phyloP scores from a whole-genome alignment of 2,797 vertebrate species.

The Chromis chromis region DNA sequence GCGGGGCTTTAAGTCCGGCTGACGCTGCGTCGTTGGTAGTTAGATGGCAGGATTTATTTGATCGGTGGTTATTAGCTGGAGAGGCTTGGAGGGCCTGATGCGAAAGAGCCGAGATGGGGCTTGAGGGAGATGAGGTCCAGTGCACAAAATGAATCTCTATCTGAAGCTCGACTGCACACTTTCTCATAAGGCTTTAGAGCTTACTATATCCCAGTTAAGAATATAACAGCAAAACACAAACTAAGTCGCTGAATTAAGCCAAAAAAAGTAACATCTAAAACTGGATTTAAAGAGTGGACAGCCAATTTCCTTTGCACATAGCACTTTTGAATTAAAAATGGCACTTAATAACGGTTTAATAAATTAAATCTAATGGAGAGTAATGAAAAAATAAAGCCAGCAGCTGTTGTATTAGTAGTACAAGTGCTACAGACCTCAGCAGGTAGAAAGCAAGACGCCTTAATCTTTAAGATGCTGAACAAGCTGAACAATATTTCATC shows the following conservation, averaged over 20 bases:
- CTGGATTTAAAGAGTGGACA: neutral
- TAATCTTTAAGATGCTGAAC: neutral
- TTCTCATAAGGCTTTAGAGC: neutral
- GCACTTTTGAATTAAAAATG: conserved; percentile 31
- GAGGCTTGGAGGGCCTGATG: conserved; percentile 6
- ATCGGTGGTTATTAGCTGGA: conserved; percentile 42
- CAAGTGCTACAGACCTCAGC: conserved; percentile 17
- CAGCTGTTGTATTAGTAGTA: conserved; percentile 45
- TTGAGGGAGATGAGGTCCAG: conserved; percentile 41
- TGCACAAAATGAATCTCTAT: conserved; percentile 38
- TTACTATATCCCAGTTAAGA: neutral
- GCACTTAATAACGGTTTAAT: conserved; percentile 11
- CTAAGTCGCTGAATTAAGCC: neutral
- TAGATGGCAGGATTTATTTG: conserved; percentile 66
- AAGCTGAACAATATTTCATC: neutral
- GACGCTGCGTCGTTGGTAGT: conserved; percentile 33
- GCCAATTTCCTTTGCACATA: neutral
- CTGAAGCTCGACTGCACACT: neutral
- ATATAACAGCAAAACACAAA: neutral
- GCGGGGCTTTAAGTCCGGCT: conserved; percentile 30
- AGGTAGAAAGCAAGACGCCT: neutral
- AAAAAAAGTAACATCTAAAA: neutral
- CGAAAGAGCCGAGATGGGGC: conserved; percentile 31
- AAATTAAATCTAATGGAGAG: conserved; percentile 36
- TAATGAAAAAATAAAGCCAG: conserved; percentile 28